Conservation (phyloP, 2,797 vertebrate genomes). For the Dipus sagitta region DNA sequence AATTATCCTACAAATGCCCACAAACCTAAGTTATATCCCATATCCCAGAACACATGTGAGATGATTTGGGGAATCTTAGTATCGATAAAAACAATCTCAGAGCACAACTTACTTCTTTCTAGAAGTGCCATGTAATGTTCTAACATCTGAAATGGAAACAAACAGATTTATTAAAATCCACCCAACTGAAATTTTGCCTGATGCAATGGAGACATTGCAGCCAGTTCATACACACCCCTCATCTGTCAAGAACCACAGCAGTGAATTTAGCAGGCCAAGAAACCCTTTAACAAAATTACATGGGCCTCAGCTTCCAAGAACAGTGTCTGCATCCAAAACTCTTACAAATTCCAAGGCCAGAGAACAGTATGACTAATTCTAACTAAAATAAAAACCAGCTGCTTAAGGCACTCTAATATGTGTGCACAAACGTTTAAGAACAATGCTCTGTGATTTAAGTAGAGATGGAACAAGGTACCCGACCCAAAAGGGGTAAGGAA, state of each 20-base stretch:
- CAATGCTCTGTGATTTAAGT: conserved; percentile 8
- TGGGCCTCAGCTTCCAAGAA: conserved; percentile 75
- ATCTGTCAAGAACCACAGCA: conserved; percentile 68
- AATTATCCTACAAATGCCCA: conserved; percentile 35
- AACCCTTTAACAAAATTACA: conserved; percentile 76
- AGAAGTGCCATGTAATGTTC: conserved; percentile 2
- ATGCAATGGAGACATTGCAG: conserved; percentile 65
- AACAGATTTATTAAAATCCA: conserved; percentile 59
- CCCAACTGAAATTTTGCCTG: conserved; percentile 43
- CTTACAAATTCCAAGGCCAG: conserved; percentile 77
- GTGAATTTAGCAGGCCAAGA: conserved; percentile 73
- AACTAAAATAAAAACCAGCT: conserved; percentile 81
- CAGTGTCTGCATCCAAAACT: conserved; percentile 71
- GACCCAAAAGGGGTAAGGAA: neutral
- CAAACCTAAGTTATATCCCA: conserved; percentile 28
- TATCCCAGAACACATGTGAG: neutral
- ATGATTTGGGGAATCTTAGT: neutral
- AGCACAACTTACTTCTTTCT: neutral
- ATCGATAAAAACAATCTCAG: conserved; percentile 13
- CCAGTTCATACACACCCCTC: conserved; percentile 66
- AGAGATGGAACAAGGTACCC: conserved; percentile 31
- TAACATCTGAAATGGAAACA: conserved; percentile 58
- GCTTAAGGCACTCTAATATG: conserved; percentile 48
- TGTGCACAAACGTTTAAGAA: conserved; percentile 53
- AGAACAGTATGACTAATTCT: conserved; percentile 80